Percentiles rank a stretch among this genome's conserved stretches.
Conservation (phyloP, 1,140 invertebrate species). For the Idris sp. region DNA sequence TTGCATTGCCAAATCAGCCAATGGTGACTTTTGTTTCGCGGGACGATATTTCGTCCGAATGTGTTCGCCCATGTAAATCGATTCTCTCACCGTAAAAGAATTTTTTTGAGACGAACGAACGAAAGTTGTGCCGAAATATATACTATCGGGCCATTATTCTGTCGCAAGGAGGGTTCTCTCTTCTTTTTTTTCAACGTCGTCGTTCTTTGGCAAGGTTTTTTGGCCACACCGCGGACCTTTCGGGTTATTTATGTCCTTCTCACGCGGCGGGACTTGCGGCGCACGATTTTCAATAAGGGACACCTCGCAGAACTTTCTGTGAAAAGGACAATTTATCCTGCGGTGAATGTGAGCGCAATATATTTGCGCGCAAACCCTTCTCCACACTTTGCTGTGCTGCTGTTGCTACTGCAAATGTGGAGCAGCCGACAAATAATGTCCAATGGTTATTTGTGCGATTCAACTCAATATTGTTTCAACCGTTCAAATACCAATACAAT, state of each 20-base stretch:
- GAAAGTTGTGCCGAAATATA: conserved; percentile 58
- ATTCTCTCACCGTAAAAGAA: conserved; percentile 58
- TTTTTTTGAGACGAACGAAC: conserved; percentile 59
- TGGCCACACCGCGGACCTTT: conserved; percentile 54
- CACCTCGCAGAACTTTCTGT: conserved; percentile 61
- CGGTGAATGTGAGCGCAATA: conserved; percentile 56
- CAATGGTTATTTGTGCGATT: conserved; percentile 59
- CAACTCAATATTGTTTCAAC: conserved; percentile 56
- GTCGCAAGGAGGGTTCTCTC: conserved; percentile 56
- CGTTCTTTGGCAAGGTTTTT: conserved; percentile 61
- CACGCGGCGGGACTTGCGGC: conserved; percentile 52
- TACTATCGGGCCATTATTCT: conserved; percentile 64
- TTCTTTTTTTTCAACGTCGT: conserved; percentile 57
- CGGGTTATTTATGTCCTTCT: conserved; percentile 64
- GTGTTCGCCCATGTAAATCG: conserved; percentile 59
- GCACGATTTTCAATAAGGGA: conserved; percentile 64
- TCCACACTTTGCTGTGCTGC: too few relatives aligned
- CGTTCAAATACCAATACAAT: conserved; percentile 58
- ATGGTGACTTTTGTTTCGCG: conserved; percentile 43
- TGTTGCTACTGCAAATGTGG: conserved; percentile 52
- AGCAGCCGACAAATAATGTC: conserved; percentile 62
- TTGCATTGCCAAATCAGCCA: conserved; percentile 57
- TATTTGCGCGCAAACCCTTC: conserved; percentile 57
- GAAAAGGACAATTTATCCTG: conserved; percentile 64
- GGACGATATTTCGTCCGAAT: conserved; percentile 55